A percentile compares a stretch with the other conserved stretches of the same genome.
Evolutionary conservation across 2,113 vertebrate species (phyloP).

Genomic region (Aramus guarauna): DNA sequence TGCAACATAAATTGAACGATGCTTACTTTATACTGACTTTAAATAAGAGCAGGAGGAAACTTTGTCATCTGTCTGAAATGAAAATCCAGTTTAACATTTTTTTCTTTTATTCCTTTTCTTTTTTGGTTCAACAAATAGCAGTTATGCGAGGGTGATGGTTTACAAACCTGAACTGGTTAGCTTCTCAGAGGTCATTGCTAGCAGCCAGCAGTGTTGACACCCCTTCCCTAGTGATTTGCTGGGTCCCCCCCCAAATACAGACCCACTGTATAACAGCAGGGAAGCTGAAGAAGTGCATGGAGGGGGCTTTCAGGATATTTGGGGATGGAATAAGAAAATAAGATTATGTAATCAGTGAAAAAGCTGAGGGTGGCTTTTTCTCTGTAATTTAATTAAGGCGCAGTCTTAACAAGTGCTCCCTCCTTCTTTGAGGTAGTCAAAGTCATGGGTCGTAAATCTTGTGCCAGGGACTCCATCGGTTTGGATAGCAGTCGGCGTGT

Average conservation of each 20-base stretch:
- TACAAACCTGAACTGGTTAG: neutral
- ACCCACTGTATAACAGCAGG: fast-evolving
- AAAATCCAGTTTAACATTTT: neutral
- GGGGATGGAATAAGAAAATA: neutral
- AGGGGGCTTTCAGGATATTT: neutral
- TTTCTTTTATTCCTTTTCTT: neutral
- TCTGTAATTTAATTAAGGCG: neutral
- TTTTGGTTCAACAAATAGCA: neutral
- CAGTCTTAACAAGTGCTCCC: neutral
- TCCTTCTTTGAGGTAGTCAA: neutral
- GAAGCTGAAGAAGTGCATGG: neutral
- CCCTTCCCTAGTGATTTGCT: neutral
- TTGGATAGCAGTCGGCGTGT: neutral
- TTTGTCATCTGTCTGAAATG: neutral
- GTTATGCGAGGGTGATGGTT: neutral
- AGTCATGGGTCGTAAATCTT: neutral
- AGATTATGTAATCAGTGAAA: neutral
- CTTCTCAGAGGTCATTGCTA: neutral
- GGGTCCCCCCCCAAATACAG: fast-evolving
- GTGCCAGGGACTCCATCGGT: neutral
- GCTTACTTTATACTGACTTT: neutral
- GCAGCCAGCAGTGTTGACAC: neutral
- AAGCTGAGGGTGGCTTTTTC: neutral
- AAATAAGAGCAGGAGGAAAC: neutral
- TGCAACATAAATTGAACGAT: neutral